phyloP scores from a whole-genome alignment of 2,113 vertebrate species.

The Amphiprion percula region DNA sequence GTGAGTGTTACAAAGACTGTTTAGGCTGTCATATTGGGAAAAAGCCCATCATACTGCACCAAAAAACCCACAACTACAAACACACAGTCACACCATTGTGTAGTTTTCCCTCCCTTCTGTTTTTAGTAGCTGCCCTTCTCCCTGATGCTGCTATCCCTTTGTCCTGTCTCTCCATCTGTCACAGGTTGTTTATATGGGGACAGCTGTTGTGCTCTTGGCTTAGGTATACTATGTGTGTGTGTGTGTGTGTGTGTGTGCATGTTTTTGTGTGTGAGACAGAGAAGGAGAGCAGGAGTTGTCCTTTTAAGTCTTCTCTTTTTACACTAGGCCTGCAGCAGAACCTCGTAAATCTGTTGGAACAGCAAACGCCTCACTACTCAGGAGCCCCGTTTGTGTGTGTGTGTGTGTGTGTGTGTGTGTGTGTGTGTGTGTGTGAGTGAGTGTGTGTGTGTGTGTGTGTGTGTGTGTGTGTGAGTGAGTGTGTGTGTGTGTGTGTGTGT shows the following conservation, averaged over 20 bases:
- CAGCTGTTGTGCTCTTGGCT: constrained; percentile 23
- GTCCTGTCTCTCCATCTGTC: neutral
- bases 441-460: neutral
- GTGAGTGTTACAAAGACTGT: no score
- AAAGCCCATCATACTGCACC: no score
- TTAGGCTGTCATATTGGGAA: no score
- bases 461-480: constrained; percentile 20
- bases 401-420: neutral
- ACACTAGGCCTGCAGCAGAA: constrained; percentile 50
- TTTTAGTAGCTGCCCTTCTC: neutral
- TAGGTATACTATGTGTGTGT: no score
- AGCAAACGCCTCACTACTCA: constrained; percentile 52
- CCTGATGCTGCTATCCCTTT: neutral
- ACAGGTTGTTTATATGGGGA: neutral
- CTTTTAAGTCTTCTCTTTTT: constrained; percentile 53
- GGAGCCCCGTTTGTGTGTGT: constrained; percentile 19
- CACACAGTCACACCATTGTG: no score
- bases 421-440: neutral
- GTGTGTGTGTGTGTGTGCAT: neutral
- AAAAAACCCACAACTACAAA: no score
- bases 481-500: constrained; percentile 8
- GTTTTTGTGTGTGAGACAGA: neutral
- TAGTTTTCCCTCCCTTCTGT: neutral
- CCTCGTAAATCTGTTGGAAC: constrained; percentile 56
- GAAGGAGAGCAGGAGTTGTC: constrained; percentile 10